Conservation (phyloP, 2,797 vertebrate genomes). For the Platalea minor region DNA sequence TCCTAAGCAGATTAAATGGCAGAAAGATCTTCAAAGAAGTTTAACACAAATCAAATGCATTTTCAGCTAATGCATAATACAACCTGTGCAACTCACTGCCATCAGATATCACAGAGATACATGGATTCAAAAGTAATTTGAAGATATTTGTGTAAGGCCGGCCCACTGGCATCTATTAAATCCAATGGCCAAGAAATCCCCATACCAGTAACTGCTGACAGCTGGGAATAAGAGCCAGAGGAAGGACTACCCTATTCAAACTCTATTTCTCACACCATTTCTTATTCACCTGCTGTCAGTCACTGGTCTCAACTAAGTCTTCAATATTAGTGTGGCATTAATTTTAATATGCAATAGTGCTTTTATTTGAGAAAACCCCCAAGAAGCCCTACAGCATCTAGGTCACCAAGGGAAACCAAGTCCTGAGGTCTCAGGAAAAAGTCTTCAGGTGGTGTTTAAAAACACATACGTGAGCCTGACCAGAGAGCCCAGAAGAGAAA, state of each 20-base stretch:
- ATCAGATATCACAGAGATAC: not conserved
- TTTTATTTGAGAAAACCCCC: not conserved
- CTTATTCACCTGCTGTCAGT: not conserved
- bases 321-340: accelerated
- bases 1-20: not conserved
- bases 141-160: not conserved
- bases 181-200: not conserved
- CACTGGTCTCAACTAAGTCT: accelerated
- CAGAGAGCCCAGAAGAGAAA: not conserved
- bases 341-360: not conserved
- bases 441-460: not conserved
- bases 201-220: accelerated
- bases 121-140: not conserved
- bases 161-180: not conserved
- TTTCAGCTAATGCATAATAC: not conserved
- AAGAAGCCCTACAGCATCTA: not conserved
- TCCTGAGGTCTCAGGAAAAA: not conserved
- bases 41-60: not conserved
- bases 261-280: accelerated
- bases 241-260: not conserved
- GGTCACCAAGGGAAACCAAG: not conserved
- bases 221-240: not conserved
- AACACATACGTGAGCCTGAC: accelerated
- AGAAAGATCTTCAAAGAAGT: not conserved
- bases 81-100: not conserved